Evolutionary conservation across 2,797 vertebrate species (phyloP).

Genomic region (Toxotes lorentzi): DNA sequence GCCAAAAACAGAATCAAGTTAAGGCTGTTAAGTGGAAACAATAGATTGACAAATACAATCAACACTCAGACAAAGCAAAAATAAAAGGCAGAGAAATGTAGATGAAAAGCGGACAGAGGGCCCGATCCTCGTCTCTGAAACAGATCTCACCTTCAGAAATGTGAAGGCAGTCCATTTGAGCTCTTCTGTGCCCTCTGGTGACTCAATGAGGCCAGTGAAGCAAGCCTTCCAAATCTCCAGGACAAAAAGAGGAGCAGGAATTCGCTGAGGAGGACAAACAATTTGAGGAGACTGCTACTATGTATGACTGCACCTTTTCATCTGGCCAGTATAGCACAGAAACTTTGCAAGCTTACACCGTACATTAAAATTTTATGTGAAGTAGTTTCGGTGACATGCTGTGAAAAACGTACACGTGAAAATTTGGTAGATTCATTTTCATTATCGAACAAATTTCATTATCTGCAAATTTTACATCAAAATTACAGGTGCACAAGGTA

Average conservation of each 20-base stretch:
- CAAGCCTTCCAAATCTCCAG: slow-evolving; percentile 99
- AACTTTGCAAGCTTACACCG: not conserved
- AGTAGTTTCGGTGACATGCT: not conserved
- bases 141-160: slow-evolving; percentile 95
- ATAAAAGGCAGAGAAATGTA: not conserved
- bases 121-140: not conserved
- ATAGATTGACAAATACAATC: not conserved
- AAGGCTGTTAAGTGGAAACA: not conserved
- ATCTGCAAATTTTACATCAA: not conserved
- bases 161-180: slow-evolving; percentile 99
- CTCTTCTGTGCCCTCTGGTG: slow-evolving; percentile 96
- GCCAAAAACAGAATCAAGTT: not conserved
- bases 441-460: too few relatives aligned
- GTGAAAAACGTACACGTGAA: not conserved
- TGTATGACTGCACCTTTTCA: not conserved
- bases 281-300: not conserved
- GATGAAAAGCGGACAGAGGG: not conserved
- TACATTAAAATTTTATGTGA: not conserved
- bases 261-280: slow-evolving; percentile 82
- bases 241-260: slow-evolving; percentile 92
- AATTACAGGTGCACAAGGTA: not conserved
- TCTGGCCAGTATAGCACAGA: not conserved
- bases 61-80: not conserved
- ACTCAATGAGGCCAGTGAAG: slow-evolving; percentile 97
- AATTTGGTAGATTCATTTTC: not conserved